Base-by-base conservation (phyloP, 1,140 invertebrate species). In the Bombus affinis region DNA sequence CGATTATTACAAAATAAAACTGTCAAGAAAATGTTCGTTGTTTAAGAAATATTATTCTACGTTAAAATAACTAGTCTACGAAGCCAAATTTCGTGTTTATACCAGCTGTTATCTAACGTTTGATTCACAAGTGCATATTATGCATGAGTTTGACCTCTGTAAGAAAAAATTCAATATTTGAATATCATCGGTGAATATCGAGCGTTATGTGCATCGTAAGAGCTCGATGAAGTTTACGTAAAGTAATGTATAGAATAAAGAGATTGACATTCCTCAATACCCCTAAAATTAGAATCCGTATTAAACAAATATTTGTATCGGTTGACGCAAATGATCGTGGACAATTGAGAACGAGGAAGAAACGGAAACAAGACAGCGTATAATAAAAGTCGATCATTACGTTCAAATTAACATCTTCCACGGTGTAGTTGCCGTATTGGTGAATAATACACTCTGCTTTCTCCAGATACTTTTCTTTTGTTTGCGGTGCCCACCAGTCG, bases 401-500 rank as follows among this genome's bases (percentile, higher is more conserved):
- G 15, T 91, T 92, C 81, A 98, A 93, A 47, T 95, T 94, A 22
- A 92, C 77, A 12, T 92, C 91, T 65, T 86, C 84, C 10, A 91
- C 90, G 15, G 86, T 87, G 35, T 88, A 92, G 57, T 92, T 90
- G 76, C 88, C 84, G 81, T 92, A 92, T 66, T 92, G 98, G 82
- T 98, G 96, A 83, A 99, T 97, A 84, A 92, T 92, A 72, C 91
- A 92, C n/a, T 86, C 88, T 9, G 87, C 87, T 42, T 76, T 85
- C 18, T 90, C 78, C 9, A 87, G 37, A 57, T 90, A 91, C 13
- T 79, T 81, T 47, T 86, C 87, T 53, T 91, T 90, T 22, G 86
- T 90, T 22, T 91, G 79, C 1, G 88, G 94, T 73, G 97, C 96
- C 98, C 89, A 91, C 87, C 90, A 91, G n/a, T 91, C 86, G 32